Percentiles rank a stretch among this genome's conserved stretches.
phyloP scores from a whole-genome alignment of 2,113 vertebrate species.

The Rissa tridactyla region DNA sequence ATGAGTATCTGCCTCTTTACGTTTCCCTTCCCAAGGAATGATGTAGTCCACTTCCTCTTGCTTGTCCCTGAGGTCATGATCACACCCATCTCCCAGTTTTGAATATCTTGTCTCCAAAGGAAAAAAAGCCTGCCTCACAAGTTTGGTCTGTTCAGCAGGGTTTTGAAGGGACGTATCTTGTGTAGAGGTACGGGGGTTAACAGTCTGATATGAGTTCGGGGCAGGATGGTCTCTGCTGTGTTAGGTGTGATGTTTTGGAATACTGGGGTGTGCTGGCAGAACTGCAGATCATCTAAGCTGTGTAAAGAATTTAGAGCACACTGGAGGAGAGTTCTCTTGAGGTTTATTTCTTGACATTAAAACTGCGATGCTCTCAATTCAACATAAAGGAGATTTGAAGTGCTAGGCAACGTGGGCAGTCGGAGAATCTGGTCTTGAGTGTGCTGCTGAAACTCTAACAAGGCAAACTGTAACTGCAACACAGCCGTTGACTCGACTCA shows the following conservation, averaged over 20 bases:
- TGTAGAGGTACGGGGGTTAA: background rate
- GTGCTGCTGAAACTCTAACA: conserved; percentile 34
- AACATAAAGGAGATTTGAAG: background rate
- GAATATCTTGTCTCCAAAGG: background rate
- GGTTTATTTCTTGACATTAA: conserved; percentile 24
- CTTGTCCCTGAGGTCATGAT: background rate
- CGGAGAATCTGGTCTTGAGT: background rate
- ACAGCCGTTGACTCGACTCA: conserved; percentile 34
- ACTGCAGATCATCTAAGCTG: background rate
- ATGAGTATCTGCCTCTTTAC: background rate
- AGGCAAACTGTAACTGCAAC: conserved; percentile 31
- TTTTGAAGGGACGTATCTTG: background rate
- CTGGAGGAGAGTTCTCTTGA: background rate
- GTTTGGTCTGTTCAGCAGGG: background rate
- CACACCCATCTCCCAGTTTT: background rate
- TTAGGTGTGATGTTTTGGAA: background rate
- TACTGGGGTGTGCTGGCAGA: background rate
- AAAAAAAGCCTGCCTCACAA: background rate
- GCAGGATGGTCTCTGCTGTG: background rate
- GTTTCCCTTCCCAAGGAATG: background rate
- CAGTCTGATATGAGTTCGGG: background rate
- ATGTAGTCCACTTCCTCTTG: background rate
- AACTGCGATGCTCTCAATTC: background rate
- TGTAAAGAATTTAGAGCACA: background rate
- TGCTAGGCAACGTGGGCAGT: conserved; percentile 19